Base-by-base conservation (phyloP, 2,797 vertebrate genomes). In the Gobio occitaniae region DNA sequence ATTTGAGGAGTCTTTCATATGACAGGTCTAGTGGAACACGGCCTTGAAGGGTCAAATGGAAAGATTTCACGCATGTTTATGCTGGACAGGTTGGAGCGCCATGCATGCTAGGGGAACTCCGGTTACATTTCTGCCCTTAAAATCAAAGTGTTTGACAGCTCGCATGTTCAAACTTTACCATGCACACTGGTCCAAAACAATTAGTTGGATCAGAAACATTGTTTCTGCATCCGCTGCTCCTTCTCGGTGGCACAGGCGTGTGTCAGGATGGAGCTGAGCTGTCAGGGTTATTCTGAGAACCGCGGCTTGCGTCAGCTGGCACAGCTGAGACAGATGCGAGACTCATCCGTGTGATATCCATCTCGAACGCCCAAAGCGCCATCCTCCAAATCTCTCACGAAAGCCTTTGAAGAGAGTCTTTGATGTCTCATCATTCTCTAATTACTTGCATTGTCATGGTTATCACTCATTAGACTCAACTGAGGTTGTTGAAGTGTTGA, bases 241-340 rank as follows among this genome's bases (percentile, higher is more conserved):
- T 79, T 61, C 69, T 86, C 63, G 47, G 86, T 84, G 87, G 86
- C 84, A 86, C 65, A 21, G 32, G 32, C 84, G 68, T 41, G 79
- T 74, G 44, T 86, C 76, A 80, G 82, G 82, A 69, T 13, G 29
- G 38, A 85, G 84, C 83, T 71, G 86, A 86, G 47, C 86, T 85
- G 78, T 76, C 76, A 63, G 82, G 78, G 85, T 86, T 89, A 87
- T 86, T 89, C 86, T 83, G 76, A 89, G 86, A 83, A 89, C 80
- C 82, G n/a, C 32, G 71, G 61, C 52, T 82, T 84, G 79, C 84
- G 36, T 86, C 74, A 84, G 72, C 86, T 84, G 74, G 75, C 75
- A 56, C 75, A 77, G 88, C 79, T 56, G 75, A 84, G 80, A 80
- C 44, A 75, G 25, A 80, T 86, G 86, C 76, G 71, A 80, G 78